Evolutionary conservation across 2,797 vertebrate genomes (phyloP), one percentile per base, ranked within the genome.

Genomic region (Gadopsis marmoratus): DNA sequence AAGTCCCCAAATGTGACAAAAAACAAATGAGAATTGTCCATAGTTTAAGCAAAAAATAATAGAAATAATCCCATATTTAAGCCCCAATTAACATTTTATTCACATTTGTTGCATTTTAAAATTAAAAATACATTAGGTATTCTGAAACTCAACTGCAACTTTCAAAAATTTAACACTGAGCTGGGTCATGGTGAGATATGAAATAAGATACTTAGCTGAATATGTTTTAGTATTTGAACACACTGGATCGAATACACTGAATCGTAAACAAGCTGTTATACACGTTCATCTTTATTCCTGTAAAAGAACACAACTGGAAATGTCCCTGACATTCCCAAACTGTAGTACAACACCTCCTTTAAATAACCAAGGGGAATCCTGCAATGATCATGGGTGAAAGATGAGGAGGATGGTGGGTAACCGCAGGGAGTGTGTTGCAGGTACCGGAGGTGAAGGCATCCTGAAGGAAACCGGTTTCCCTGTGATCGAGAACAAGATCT

Each of bases 401-500:
- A 37, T 31, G 39, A 65, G 43, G 65, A 71, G 37, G 35, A 51
- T 39, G 23, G 21, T 61, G 6, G 39, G 1, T 78, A 47, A 81
- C 71, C 45, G 9, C 13, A 11, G 19, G 4, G 21, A 9, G 4
- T 70, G 58, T 81, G 62, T 84, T 72, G 16, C 75, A 99, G 98
- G 90, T 41, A 98, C 97, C 0, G 88, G 81, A 19, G 96, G 96
- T 1, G 90, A 74, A 0, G 97, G 97, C 0, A 0, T 66, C 17
- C 95, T 99, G 80, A 99, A 99, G 87, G 97, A 99, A 91, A 92
- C 97, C 0, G 97, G 96, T 5, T 96, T 99, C 85, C 97, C 97
- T 0, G 97, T 99, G 60, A 97, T 99, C 0, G 97, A 98, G 82
- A 99, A 99, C 79, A 98, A 97, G 89, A 84, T 97, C 74, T 99